Percentiles rank a stretch among this genome's conserved stretches.
Conservation (phyloP, 2,797 vertebrate genomes). For the Poeciliopsis gracilis region DNA sequence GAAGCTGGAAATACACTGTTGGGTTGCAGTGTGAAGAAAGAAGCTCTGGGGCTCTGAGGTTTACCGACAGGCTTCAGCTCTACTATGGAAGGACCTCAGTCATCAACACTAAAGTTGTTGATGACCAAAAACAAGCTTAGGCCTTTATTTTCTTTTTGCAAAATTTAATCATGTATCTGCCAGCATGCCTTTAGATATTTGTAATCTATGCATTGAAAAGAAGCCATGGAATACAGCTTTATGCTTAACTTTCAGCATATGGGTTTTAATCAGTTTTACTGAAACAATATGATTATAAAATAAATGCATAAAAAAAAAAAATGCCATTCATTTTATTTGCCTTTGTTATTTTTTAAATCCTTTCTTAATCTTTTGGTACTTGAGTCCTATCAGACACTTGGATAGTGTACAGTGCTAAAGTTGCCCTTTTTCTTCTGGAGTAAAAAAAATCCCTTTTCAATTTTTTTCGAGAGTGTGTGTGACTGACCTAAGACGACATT, state of each 20-base stretch:
- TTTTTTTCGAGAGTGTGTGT: too few species aligned
- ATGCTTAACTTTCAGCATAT: background rate
- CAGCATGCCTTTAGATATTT: background rate
- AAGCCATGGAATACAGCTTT: background rate
- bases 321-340: background rate
- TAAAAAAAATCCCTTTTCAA: too few species aligned
- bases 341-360: background rate
- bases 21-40: conserved; percentile 51
- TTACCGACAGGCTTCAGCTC: background rate
- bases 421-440: too few species aligned
- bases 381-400: background rate
- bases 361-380: background rate
- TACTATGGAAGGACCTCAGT: background rate
- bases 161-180: background rate
- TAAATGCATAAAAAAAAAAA: background rate
- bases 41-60: conserved; percentile 49
- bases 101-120: background rate
- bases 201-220: background rate
- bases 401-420: background rate
- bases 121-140: background rate
- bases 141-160: background rate
- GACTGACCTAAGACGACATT: too few species aligned
- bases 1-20: conserved; percentile 62
- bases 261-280: background rate
- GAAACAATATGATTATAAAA: background rate